Evolutionary conservation across 37 sponge, comb jelly and placozoan genomes (phyloP).

Genomic region (Chondrilla cf. caribensis): DNA sequence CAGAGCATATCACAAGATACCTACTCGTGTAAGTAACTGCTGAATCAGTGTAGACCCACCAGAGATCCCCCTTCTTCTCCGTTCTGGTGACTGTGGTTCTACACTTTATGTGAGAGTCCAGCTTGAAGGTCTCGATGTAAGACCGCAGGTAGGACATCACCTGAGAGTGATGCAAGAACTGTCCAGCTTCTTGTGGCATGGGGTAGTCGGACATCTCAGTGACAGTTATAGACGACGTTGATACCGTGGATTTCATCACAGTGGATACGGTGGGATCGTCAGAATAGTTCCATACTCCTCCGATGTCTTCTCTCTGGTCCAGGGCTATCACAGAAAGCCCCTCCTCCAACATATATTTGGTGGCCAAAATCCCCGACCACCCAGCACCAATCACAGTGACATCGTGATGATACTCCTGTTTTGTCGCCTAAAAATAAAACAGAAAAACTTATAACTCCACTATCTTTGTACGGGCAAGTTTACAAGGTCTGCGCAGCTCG

Average conservation of each 20-base stretch:
- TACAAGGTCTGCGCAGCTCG: too few species aligned
- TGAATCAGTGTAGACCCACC: slow-evolving; percentile 37
- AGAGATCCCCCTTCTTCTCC: slow-evolving; percentile 50
- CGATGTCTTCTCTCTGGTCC: slow-evolving; percentile 78
- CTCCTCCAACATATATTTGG: slow-evolving; percentile 87
- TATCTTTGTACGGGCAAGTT: too few species aligned
- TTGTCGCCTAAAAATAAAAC: too few species aligned
- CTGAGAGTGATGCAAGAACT: slow-evolving; percentile 75
- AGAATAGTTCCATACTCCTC: slow-evolving; percentile 88
- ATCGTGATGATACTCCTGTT: slow-evolving; percentile 47
- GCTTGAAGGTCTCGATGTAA: slow-evolving; percentile 66
- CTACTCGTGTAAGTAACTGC: slow-evolving; percentile 48
- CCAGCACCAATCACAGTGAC: slow-evolving; percentile 95
- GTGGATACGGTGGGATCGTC: slow-evolving; percentile 64
- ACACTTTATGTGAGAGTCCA: slow-evolving; percentile 67
- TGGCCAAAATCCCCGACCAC: slow-evolving; percentile 76
- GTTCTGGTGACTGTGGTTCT: slow-evolving; percentile 51
- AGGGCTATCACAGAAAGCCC: slow-evolving; percentile 81
- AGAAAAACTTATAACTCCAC: too few species aligned
- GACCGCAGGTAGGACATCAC: slow-evolving; percentile 64
- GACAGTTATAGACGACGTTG: slow-evolving; percentile 68
- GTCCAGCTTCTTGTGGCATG: slow-evolving; percentile 78
- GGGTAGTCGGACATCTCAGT: slow-evolving; percentile 93
- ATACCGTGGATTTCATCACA: slow-evolving; percentile 70
- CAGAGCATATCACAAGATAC: slow-evolving; percentile 59